These are phyloP conservation scores for Cotesia typhae DNA, from an alignment of 1,140 invertebrate genomes.

Conservation along the genomic window DNA sequence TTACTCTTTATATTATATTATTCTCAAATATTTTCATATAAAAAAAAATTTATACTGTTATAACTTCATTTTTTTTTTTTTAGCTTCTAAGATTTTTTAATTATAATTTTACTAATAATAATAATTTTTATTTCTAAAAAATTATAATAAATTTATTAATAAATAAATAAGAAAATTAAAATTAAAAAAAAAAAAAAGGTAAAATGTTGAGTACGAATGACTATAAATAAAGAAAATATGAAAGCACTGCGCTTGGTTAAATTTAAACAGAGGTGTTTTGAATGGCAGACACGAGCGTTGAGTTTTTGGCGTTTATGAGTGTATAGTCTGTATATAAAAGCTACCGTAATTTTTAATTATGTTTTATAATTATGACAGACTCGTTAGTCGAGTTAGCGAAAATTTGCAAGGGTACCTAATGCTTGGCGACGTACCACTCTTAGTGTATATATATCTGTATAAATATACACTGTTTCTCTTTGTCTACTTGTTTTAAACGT, in stretches of 20 bases:
- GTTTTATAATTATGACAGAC: conserved; percentile 26
- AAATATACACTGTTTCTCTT: neutral
- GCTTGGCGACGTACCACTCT: conserved; percentile 1
- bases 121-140: neutral
- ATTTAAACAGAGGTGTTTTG: conserved; percentile 18
- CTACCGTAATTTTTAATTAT: conserved; percentile 31
- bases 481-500: conserved; percentile 10
- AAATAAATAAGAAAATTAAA: too few species aligned
- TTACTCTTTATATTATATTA: neutral
- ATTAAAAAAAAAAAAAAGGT: neutral
- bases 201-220: too few species aligned
- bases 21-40: neutral
- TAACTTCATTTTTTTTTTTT: neutral
- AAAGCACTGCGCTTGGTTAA: conserved; percentile 1
- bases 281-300: conserved; percentile 13
- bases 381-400: conserved; percentile 30
- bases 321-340: neutral
- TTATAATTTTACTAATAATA: too few species aligned
- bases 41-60: neutral
- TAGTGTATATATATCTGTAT: neutral
- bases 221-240: neutral
- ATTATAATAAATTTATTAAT: too few species aligned
- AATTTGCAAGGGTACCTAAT: conserved; percentile 22
- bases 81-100: too few species aligned
- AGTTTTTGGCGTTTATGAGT: neutral